Evolutionary conservation across 1,140 invertebrate species (phyloP), one percentile per base, ranked within the genome.

Genomic region (Caenorhabditis remanei): DNA sequence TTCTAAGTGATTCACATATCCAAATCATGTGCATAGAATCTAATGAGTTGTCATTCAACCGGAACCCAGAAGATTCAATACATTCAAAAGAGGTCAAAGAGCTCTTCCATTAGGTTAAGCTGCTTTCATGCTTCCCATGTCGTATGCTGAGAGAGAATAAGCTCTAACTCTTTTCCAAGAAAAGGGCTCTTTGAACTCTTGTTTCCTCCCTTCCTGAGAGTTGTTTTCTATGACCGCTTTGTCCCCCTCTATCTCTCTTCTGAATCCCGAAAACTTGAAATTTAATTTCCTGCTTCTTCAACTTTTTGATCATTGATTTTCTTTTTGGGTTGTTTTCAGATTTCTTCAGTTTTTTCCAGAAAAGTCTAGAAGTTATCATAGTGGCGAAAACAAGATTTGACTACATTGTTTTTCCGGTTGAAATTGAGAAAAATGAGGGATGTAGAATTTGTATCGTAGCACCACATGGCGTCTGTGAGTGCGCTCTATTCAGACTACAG

Each of bases 61-160:
- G n/a, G 9, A 32, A 79, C 4, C 46, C 5, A 50, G 40, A 79
- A 21, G 0, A 1, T 11, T 4, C 50, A 5, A 79, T 9, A 46
- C 9, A 9, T 79, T n/a, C 13, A 50, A 63, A 32, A 48, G 41
- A 71, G 71, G 71, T 50, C 71, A 79, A 79, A 79, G 46, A 79
- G 71, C 71, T 79, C 43, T 79, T 79, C 71, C 71, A 79, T 79
- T 79, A 79, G 71, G 43, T 79, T 79, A 79, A 79, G 46, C 71
- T 79, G 46, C 46, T 79, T 19, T 71, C n/a, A 46, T n/a, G 13
- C 43, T 13, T 24, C 6, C 55, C 14, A 19, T 19, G 55, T 13
- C 24, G n/a, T n/a, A n/a, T n/a, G n/a, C n/a, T n/a, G 19, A 19
- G 19, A 19, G n/a, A 58, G 65, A 40, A 71, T 71, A 65, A 9